Conservation (phyloP, 2,113 vertebrate species). For the Nipponia nippon region DNA sequence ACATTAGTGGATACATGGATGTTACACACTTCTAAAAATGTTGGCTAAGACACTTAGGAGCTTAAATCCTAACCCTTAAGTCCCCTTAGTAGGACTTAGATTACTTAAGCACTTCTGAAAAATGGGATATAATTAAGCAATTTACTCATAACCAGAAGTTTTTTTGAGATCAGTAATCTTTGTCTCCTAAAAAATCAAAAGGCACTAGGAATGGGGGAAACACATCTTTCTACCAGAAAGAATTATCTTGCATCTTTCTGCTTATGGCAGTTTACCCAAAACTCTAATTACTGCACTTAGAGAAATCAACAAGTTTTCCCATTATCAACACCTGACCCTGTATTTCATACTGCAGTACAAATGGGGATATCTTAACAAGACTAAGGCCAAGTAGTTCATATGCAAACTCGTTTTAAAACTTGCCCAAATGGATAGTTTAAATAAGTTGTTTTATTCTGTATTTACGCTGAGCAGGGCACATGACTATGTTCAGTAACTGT, state of each 20-base stretch:
- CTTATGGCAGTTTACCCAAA: neutral
- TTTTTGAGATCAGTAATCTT: neutral
- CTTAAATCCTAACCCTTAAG: slow-evolving; percentile 38
- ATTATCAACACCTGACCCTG: neutral
- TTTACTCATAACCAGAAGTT: neutral
- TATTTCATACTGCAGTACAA: neutral
- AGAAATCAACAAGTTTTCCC: neutral
- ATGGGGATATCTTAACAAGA: neutral
- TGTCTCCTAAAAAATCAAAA: neutral
- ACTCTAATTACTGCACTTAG: neutral
- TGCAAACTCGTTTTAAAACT: neutral
- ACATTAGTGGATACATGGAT: neutral
- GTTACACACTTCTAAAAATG: slow-evolving; percentile 44
- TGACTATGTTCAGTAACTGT: neutral
- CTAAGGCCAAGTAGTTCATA: neutral
- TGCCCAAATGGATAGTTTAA: neutral
- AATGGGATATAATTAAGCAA: neutral
- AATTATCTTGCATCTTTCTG: neutral
- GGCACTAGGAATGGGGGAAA: neutral
- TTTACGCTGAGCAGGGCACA: neutral
- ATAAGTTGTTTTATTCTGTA: neutral
- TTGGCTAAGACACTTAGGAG: slow-evolving; percentile 39
- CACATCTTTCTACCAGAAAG: neutral
- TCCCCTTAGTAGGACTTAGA: slow-evolving; percentile 29
- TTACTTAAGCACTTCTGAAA: slow-evolving; percentile 18